Percentiles rank a stretch among this genome's conserved stretches.
phyloP scores from a whole-genome alignment of 2,888 invertebrate genomes.

The Empis stercorea region DNA sequence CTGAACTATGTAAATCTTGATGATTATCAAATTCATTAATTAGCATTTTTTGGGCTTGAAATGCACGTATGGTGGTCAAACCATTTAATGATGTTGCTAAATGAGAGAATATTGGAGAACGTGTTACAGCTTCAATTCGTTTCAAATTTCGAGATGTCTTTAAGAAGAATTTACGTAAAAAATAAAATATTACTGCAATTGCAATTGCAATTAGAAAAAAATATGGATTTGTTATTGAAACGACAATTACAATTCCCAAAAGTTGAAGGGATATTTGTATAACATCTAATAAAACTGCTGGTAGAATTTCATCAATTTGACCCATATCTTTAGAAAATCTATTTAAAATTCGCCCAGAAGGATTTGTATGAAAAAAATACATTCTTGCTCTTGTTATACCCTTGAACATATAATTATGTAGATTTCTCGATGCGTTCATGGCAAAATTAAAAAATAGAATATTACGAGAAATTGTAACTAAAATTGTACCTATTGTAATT shows the following conservation, averaged over 20 bases:
- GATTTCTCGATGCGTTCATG: slow-evolving; percentile 60
- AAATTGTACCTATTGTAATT: slow-evolving; percentile 36
- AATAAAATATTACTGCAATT: slow-evolving; percentile 59
- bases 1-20: slow-evolving; percentile 77
- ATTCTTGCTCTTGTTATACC: slow-evolving; percentile 68
- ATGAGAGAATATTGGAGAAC: slow-evolving; percentile 93
- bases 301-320: slow-evolving; percentile 37
- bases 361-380: slow-evolving; percentile 79
- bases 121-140: slow-evolving; percentile 68
- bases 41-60: slow-evolving; percentile 66
- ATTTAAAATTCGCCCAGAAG: slow-evolving; percentile 70
- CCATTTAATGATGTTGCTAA: slow-evolving; percentile 81
- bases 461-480: slow-evolving; percentile 32
- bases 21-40: slow-evolving; percentile 68
- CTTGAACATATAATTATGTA: slow-evolving; percentile 79
- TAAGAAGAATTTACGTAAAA: slow-evolving; percentile 62
- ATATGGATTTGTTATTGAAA: slow-evolving; percentile 62
- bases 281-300: slow-evolving; percentile 35
- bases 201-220: slow-evolving; percentile 58
- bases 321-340: slow-evolving; percentile 83
- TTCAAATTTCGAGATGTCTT: slow-evolving; percentile 70
- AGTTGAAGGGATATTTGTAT: slow-evolving; percentile 67
- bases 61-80: slow-evolving; percentile 81
- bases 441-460: slow-evolving; percentile 42
- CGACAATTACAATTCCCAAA: slow-evolving; percentile 66